Percentiles rank a stretch among this genome's conserved stretches.
Conservation (phyloP, 2,113 vertebrate species). For the Lampris incognitus region DNA sequence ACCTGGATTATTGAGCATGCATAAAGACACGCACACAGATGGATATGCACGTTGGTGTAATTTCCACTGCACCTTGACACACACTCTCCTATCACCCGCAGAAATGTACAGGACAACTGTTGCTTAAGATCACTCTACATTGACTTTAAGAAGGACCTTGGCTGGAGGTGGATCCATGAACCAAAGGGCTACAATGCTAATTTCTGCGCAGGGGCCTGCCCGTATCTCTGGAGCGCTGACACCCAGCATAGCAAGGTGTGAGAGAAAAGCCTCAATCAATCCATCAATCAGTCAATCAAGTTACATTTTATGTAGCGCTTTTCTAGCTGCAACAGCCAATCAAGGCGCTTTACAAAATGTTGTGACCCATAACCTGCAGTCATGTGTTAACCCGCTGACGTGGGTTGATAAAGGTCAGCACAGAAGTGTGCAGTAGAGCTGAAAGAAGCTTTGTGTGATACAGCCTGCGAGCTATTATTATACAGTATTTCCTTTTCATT, state of each 20-base stretch:
- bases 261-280: neutral
- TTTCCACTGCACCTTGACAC: too few species aligned
- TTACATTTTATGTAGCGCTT: too few species aligned
- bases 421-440: neutral
- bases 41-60: too few species aligned
- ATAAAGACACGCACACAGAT: too few species aligned
- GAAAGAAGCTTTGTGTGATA: neutral
- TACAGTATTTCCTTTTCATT: too few species aligned
- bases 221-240: conserved; percentile 86
- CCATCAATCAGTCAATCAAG: neutral
- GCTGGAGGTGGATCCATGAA: conserved; percentile 86
- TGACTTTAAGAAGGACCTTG: conserved; percentile 84
- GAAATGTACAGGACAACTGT: conserved; percentile 85
- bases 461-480: too few species aligned
- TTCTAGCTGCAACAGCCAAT: too few species aligned
- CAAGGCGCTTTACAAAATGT: too few species aligned
- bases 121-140: conserved; percentile 84
- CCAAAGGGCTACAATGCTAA: conserved; percentile 85
- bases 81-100: conserved; percentile 23
- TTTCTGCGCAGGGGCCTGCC: conserved; percentile 85
- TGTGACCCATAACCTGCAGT: too few species aligned
- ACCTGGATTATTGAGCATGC: too few species aligned
- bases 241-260: conserved; percentile 83
- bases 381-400: too few species aligned
- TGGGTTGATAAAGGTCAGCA: neutral